A percentile compares a stretch with the other conserved stretches of the same genome.
Conservation (phyloP, 2,888 invertebrate species). For the Trisateles emortualis region DNA sequence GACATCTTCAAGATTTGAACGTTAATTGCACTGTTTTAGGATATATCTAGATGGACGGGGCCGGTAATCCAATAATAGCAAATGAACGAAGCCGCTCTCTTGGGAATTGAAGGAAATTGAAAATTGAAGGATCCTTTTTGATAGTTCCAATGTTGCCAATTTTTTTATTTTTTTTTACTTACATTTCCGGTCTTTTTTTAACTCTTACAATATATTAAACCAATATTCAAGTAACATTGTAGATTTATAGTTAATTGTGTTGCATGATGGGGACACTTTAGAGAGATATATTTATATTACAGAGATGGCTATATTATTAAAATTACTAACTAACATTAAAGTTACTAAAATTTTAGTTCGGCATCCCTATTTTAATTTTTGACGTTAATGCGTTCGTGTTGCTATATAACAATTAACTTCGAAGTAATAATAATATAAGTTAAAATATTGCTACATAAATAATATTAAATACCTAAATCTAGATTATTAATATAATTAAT, state of each 20-base stretch:
- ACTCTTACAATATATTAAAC: neutral
- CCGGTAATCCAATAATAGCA: slow-evolving; percentile 52
- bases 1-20: slow-evolving; percentile 86
- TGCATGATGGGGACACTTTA: too few species aligned
- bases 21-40: slow-evolving; percentile 40
- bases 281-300: too few species aligned
- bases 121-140: slow-evolving; percentile 37
- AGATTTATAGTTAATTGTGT: too few species aligned
- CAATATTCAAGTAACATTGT: too few species aligned
- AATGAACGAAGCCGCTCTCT: slow-evolving; percentile 27
- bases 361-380: neutral
- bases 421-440: neutral
- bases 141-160: slow-evolving; percentile 22
- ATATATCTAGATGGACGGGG: slow-evolving; percentile 58
- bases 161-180: neutral
- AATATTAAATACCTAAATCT: neutral
- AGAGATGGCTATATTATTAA: too few species aligned
- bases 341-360: neutral
- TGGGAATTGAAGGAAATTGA: slow-evolving; percentile 30
- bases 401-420: neutral
- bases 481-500: neutral
- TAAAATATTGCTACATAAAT: too few species aligned
- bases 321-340: too few species aligned
- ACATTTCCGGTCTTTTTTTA: neutral
- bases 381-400: neutral